Percentiles rank a stretch among this genome's conserved stretches.
These are phyloP conservation scores for Nomia melanderi DNA, from an alignment of 1,140 invertebrate genomes.

Conservation along the genomic window DNA sequence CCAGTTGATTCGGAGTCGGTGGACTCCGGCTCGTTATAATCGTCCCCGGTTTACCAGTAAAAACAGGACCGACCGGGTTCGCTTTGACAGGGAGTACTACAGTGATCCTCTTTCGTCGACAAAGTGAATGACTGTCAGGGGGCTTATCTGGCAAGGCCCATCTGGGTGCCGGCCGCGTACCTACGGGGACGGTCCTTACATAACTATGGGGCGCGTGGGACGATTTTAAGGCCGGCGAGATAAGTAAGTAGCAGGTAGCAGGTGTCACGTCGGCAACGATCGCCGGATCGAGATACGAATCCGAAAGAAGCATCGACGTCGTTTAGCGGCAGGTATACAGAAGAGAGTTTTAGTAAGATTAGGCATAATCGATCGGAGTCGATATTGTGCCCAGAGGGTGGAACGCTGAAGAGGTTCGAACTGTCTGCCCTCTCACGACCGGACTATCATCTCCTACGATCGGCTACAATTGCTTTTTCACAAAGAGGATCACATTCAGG, in stretches of 20 bases:
- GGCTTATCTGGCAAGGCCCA: constrained; percentile 46
- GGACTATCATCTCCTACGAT: constrained; percentile 65
- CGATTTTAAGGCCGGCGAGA: constrained; percentile 52
- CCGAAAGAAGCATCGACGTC: constrained; percentile 59
- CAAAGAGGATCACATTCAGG: constrained; percentile 51
- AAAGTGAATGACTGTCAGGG: constrained; percentile 58
- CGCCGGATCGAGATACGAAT: constrained; percentile 61
- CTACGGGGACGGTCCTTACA: constrained; percentile 2
- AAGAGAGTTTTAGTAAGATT: constrained; percentile 64
- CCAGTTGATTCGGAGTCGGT: neutral
- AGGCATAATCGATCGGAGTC: constrained; percentile 58
- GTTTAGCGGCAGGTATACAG: constrained; percentile 60
- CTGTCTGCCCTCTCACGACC: neutral
- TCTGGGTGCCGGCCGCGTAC: constrained; percentile 9
- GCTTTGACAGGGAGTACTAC: constrained; percentile 12
- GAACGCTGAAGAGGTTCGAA: constrained; percentile 32
- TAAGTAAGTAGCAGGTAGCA: constrained; percentile 73
- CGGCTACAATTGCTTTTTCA: constrained; percentile 54
- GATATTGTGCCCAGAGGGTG: constrained; percentile 21
- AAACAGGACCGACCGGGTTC: neutral
- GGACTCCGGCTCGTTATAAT: constrained; percentile 29
- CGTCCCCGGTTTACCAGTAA: constrained; percentile 18
- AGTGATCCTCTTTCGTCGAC: constrained; percentile 37
- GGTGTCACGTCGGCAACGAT: constrained; percentile 72
- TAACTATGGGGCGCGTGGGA: constrained; percentile 44